Percentiles rank a stretch among this genome's conserved stretches.
Evolutionary conservation across 1,140 invertebrate species (phyloP).

Genomic region (Zophobas atratus): DNA sequence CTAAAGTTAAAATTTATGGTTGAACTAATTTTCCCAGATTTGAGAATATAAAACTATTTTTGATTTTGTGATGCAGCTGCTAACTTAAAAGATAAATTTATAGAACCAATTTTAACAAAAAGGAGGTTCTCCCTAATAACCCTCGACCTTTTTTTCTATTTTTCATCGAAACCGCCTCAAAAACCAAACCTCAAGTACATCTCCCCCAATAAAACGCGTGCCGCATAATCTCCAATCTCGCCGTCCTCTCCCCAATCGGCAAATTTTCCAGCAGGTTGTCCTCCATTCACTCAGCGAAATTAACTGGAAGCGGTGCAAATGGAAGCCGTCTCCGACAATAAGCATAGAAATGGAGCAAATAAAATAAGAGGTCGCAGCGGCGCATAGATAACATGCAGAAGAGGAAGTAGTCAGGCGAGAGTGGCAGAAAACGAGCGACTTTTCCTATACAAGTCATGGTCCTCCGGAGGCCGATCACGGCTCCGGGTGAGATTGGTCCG

Average conservation of each 20-base stretch:
- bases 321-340: conserved; percentile 40
- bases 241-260: neutral
- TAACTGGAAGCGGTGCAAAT: conserved; percentile 26
- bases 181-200: no score
- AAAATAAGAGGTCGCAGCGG: conserved; percentile 20
- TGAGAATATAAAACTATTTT: no score
- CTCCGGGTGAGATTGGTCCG: conserved; percentile 58
- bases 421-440: conserved; percentile 36
- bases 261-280: conserved; percentile 4
- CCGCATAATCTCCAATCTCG: no score
- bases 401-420: conserved; percentile 42
- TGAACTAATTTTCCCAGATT: no score
- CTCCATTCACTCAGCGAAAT: conserved; percentile 45
- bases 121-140: no score
- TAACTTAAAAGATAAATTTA: no score
- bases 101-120: no score
- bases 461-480: conserved; percentile 61
- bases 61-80: no score
- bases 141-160: no score
- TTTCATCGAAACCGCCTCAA: no score
- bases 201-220: no score
- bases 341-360: conserved; percentile 50
- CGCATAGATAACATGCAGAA: conserved; percentile 42
- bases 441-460: conserved; percentile 54
- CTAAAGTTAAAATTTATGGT: no score